Percentiles rank a stretch among this genome's conserved stretches.
phyloP scores from a whole-genome alignment of 1,140 invertebrate genomes.

The Globodera ellingtonae region DNA sequence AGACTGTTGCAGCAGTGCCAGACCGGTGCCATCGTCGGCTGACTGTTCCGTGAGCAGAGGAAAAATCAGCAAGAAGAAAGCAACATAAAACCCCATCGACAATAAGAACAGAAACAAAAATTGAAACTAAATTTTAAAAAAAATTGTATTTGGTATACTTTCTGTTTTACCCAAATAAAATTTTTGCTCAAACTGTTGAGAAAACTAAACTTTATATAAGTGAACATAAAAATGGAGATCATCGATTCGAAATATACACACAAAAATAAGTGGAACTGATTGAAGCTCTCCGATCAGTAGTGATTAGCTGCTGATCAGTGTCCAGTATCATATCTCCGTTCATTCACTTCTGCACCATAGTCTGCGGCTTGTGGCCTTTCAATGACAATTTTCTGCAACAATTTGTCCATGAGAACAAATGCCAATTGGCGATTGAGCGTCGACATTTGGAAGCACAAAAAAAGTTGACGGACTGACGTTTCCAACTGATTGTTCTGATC shows the following conservation, averaged over 20 bases:
- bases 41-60: background rate
- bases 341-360: background rate
- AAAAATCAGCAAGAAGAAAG: background rate
- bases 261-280: background rate
- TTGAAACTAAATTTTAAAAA: background rate
- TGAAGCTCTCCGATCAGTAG: background rate
- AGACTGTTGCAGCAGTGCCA: background rate
- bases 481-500: background rate
- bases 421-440: slow-evolving; percentile 32
- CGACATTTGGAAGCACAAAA: slow-evolving; percentile 36
- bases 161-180: background rate
- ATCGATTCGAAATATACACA: background rate
- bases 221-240: background rate
- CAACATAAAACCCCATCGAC: background rate
- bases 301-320: background rate
- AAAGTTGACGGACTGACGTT: slow-evolving; percentile 24
- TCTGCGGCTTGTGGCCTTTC: background rate
- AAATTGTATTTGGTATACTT: background rate
- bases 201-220: background rate
- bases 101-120: background rate
- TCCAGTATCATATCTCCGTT: background rate
- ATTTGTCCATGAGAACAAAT: slow-evolving; percentile 37
- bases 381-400: slow-evolving; percentile 26
- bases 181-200: background rate
- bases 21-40: background rate